A percentile compares a stretch with the other conserved stretches of the same genome.
These are phyloP conservation scores for Zygogramma bicolorata DNA, from an alignment of 2,888 invertebrate genomes.

Conservation along the genomic window DNA sequence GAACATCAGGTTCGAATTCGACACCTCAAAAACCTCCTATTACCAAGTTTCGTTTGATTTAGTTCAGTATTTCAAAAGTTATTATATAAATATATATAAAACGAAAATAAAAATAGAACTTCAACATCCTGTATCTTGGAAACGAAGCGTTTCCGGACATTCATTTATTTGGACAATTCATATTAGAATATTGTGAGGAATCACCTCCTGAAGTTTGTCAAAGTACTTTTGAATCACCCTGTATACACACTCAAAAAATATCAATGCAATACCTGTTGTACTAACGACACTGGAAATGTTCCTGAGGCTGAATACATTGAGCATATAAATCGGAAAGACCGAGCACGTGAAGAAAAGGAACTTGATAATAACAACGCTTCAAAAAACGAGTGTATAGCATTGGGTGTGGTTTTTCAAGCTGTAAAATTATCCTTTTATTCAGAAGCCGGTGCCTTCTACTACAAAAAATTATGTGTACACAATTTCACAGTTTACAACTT, in stretches of 20 bases:
- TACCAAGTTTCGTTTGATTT: no score
- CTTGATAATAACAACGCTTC: background rate
- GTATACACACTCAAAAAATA: background rate
- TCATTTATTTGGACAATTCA: no score
- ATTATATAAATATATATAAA: no score
- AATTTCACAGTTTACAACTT: constrained; percentile 4
- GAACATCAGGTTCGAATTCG: no score
- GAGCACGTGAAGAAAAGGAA: background rate
- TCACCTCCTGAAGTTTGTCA: no score
- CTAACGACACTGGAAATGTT: background rate
- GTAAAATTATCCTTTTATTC: background rate
- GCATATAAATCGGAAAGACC: background rate
- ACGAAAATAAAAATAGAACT: no score
- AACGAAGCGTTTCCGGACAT: no score
- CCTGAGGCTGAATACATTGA: background rate
- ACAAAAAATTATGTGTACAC: constrained; percentile 3
- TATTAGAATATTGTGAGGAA: no score
- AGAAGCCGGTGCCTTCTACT: background rate
- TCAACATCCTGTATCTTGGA: no score
- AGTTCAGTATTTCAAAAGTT: no score
- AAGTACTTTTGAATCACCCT: no score
- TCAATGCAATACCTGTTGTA: background rate
- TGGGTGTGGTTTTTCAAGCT: background rate
- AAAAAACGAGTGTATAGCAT: background rate
- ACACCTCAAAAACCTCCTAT: no score